Evolutionary conservation across 2,113 vertebrate species (phyloP).

Genomic region (Neolamprologus variostigma): DNA sequence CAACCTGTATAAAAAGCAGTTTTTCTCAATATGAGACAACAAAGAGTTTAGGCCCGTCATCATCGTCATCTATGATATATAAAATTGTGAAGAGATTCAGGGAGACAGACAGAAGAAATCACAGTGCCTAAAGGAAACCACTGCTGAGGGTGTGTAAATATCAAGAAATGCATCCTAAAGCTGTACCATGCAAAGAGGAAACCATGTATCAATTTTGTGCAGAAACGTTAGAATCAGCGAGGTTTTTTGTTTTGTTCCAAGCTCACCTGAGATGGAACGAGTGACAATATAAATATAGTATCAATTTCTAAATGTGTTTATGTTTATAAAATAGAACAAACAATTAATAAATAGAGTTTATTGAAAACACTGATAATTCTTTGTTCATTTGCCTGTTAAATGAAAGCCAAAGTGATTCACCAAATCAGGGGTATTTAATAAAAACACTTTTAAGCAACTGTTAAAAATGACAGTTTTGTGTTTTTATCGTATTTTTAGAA

Average conservation of each 20-base stretch:
- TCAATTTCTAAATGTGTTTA: background rate
- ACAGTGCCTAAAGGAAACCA: background rate
- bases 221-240: accelerated
- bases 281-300: background rate
- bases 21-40: background rate
- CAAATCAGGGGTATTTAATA: background rate
- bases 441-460: background rate
- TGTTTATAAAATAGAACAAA: background rate
- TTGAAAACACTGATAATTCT: background rate
- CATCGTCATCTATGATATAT: background rate
- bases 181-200: background rate
- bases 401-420: background rate
- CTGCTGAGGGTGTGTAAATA: accelerated
- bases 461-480: background rate
- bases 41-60: background rate
- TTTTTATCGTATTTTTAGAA: background rate
- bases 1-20: background rate
- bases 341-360: background rate
- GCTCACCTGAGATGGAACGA: background rate
- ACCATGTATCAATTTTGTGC: background rate
- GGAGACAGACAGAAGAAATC: background rate
- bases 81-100: background rate
- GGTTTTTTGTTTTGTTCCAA: background rate
- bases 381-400: background rate
- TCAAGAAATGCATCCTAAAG: background rate